Percentiles rank a stretch among this genome's conserved stretches.
Conservation (phyloP, 2,888 invertebrate species). For the Scotopteryx bipunctaria region DNA sequence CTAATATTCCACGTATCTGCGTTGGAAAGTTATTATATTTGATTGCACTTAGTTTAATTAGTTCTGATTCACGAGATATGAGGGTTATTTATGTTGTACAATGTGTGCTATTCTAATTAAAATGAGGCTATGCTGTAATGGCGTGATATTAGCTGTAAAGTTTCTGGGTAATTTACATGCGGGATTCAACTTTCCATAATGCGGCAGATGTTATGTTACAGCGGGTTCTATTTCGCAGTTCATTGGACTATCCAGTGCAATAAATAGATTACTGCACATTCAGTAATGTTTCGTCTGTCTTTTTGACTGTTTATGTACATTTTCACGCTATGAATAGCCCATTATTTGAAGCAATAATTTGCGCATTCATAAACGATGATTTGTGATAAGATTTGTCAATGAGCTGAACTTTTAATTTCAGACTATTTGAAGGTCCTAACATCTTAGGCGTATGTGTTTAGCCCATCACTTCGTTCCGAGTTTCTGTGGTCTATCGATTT, state of each 20-base stretch:
- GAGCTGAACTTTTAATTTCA: no score
- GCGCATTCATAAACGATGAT: no score
- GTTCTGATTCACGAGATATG: slow-evolving; percentile 34
- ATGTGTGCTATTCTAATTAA: slow-evolving; percentile 13
- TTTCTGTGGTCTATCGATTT: slow-evolving; percentile 31
- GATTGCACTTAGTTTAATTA: slow-evolving; percentile 46
- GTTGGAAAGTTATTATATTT: slow-evolving; percentile 39
- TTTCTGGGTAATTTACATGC: slow-evolving; percentile 1
- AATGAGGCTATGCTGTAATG: slow-evolving; percentile 7
- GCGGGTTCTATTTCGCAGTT: slow-evolving; percentile 9
- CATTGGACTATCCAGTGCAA: neutral
- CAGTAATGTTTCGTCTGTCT: no score
- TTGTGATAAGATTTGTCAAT: no score
- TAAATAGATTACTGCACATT: neutral
- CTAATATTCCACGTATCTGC: slow-evolving; percentile 27
- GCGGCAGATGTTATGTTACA: neutral
- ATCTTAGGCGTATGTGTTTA: neutral
- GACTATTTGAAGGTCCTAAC: no score
- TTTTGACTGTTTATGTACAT: no score
- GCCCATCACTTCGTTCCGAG: neutral
- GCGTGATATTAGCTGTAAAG: slow-evolving; percentile 6
- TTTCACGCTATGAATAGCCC: neutral
- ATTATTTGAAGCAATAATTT: neutral
- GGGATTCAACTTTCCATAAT: slow-evolving; percentile 9
- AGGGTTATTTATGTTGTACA: slow-evolving; percentile 22